A percentile compares a stretch with the other conserved stretches of the same genome.
These are phyloP conservation scores for Bombus superbus DNA, from an alignment of 1,140 invertebrate species.

Conservation along the genomic window DNA sequence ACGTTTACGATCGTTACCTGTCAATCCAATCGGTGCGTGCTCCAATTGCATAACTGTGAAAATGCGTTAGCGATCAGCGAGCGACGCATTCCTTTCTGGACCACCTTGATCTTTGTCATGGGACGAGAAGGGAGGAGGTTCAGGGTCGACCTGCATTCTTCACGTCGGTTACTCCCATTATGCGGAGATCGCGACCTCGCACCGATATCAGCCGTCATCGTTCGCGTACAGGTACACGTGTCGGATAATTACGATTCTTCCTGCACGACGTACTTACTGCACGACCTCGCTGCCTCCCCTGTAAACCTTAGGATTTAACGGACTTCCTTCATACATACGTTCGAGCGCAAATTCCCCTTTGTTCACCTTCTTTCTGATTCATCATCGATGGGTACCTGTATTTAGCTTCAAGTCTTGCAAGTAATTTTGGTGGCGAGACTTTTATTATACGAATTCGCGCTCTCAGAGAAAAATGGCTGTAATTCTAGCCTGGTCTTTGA, in stretches of 20 bases:
- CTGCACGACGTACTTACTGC: constrained; percentile 37
- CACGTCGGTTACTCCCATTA: constrained; percentile 67
- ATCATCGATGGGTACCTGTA: neutral
- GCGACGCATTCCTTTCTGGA: constrained; percentile 49
- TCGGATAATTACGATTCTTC: constrained; percentile 55
- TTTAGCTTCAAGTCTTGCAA: neutral
- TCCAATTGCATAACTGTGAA: constrained; percentile 58
- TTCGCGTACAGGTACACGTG: constrained; percentile 52
- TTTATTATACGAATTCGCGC: no score
- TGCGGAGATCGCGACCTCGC: constrained; percentile 61
- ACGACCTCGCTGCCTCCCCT: constrained; percentile 32
- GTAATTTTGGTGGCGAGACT: no score
- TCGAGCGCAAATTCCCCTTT: neutral
- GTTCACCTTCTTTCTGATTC: neutral
- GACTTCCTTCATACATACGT: constrained; percentile 1
- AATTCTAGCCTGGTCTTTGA: no score
- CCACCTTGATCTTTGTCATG: constrained; percentile 70
- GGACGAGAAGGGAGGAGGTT: constrained; percentile 53
- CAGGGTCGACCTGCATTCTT: constrained; percentile 72
- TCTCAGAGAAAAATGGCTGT: no score
- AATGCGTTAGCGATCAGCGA: constrained; percentile 42
- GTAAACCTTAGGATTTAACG: constrained; percentile 36
- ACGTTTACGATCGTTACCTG: neutral
- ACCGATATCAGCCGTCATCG: constrained; percentile 53
- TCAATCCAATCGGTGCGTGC: neutral